These are phyloP conservation scores for Calidris pygmaea DNA, from an alignment of 2,113 vertebrate species.

Conservation along the genomic window DNA sequence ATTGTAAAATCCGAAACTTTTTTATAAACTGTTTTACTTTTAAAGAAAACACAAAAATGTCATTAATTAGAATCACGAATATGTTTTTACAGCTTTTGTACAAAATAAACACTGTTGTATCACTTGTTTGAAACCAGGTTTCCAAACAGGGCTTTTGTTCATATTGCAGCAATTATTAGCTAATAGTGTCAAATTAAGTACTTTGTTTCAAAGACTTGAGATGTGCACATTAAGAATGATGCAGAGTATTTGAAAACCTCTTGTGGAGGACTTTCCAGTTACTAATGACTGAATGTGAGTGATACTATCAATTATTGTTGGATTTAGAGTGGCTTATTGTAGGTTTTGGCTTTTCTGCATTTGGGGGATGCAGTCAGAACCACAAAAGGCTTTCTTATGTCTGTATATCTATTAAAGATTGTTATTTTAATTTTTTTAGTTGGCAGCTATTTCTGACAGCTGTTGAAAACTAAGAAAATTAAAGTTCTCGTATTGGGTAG, in stretches of 20 bases:
- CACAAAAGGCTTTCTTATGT: background rate
- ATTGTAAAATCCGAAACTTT: background rate
- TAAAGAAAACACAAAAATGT: background rate
- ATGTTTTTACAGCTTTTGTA: background rate
- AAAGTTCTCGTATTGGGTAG: background rate
- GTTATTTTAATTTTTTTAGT: background rate
- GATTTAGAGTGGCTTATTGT: background rate
- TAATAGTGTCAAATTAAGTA: background rate
- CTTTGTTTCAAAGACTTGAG: background rate
- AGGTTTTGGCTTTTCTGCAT: background rate
- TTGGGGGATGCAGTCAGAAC: background rate
- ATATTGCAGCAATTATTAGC: background rate
- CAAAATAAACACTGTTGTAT: background rate
- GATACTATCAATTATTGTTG: background rate
- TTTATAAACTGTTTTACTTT: background rate
- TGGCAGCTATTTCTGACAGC: background rate
- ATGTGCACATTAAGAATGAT: background rate
- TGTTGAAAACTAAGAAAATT: background rate
- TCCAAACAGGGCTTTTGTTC: background rate
- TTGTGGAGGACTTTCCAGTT: background rate
- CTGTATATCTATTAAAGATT: background rate
- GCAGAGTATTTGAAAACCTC: background rate
- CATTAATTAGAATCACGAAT: background rate
- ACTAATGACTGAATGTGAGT: background rate
- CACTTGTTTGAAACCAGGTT: background rate